Percentiles rank a stretch among this genome's conserved stretches.
These are phyloP conservation scores for Anoplophora glabripennis DNA, from an alignment of 1,140 invertebrate species.

Conservation along the genomic window DNA sequence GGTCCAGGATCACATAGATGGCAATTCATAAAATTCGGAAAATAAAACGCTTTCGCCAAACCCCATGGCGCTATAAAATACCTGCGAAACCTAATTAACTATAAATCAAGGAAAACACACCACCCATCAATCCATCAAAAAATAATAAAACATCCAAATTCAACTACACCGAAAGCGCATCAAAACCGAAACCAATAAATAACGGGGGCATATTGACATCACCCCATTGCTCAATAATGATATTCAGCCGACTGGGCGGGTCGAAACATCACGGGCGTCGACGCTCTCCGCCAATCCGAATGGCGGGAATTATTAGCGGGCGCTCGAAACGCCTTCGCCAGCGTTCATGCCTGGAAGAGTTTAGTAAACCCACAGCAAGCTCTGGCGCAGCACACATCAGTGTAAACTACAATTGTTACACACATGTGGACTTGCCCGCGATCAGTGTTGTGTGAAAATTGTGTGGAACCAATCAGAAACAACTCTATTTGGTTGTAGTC, in stretches of 20 bases:
- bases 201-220: slow-evolving; percentile 47
- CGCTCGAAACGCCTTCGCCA: too few relatives aligned
- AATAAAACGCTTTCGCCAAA: too few relatives aligned
- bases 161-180: slow-evolving; percentile 43
- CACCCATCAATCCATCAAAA: slow-evolving; percentile 44
- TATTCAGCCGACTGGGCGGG: slow-evolving; percentile 36
- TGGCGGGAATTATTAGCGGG: neutral
- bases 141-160: slow-evolving; percentile 45
- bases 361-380: too few relatives aligned
- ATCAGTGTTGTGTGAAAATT: too few relatives aligned
- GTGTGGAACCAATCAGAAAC: too few relatives aligned
- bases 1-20: too few relatives aligned
- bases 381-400: too few relatives aligned
- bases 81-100: slow-evolving; percentile 23
- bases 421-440: too few relatives aligned
- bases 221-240: slow-evolving; percentile 43
- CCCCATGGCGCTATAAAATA: neutral
- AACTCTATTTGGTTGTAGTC: too few relatives aligned
- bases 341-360: too few relatives aligned
- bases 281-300: slow-evolving; percentile 20
- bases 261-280: slow-evolving; percentile 25
- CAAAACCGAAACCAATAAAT: slow-evolving; percentile 44
- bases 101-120: slow-evolving; percentile 24
- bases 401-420: too few relatives aligned
- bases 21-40: too few relatives aligned